Evolutionary conservation across 2,888 invertebrate genomes (phyloP), one percentile per base, ranked within the genome.

Genomic region (Ectemnius lituratus): DNA sequence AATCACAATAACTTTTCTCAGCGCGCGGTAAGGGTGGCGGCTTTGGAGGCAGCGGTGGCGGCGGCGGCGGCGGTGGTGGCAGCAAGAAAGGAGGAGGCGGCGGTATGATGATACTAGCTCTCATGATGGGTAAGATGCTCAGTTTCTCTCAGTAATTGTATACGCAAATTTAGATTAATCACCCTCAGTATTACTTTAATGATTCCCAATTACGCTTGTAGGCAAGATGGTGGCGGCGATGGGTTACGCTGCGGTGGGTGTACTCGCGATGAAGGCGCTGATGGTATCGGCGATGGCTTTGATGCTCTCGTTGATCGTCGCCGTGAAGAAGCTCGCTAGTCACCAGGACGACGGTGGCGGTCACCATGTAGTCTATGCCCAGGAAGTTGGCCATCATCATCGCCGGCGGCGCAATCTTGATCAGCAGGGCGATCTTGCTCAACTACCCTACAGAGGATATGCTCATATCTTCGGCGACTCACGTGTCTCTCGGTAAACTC

Each of bases 191-290:
- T 1, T 18, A 8, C 37, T 13, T 49, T 28, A 37, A 47, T 8
- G 52, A 16, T 1, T 8, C 18, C 11, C 23, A 8, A 2, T 1
- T 23, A 20, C 18, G 2, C 14, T 20, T 67, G 2, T 65, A 90
- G 91, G 90, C 13, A 96, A 96, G 89, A 94, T 95, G 87, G 90
- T 96, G 86, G 95, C 95, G 0, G 95, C 96, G 0, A 92, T 95
- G 67, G 95, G 96, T 57, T 92, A 96, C 11, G 96, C 95, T 46
- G 95, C 95, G 14, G 91, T 96, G 1, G 96, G 94, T 79, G 93
- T 95, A 0, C 89, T 96, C 0, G 95, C 96, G 23, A 94, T 96
- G 95, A 96, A 96, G 91, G 95, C 95, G 0, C 86, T 95, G 64
- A 94, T 94, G 80, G 93, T 94, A 4, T 95, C 96, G 60, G 94